Evolutionary conservation across 1,140 invertebrate genomes (phyloP), one percentile per base, ranked within the genome.

Genomic region (Euura lappo): DNA sequence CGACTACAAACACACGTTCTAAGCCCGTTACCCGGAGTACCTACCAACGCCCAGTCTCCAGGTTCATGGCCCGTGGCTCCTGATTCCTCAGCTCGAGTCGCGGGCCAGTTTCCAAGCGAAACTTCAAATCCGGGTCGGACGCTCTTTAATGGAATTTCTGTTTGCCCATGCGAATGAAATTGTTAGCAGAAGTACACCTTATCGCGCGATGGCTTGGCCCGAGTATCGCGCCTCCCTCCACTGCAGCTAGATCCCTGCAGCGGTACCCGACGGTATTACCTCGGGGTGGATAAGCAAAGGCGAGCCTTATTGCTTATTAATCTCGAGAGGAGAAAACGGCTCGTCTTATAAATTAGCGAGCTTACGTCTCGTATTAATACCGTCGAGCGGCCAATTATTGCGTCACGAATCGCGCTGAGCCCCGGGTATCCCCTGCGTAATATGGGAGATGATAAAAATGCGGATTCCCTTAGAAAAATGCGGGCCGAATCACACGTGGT

Each of bases 131-230:
- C 51, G 51, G 51, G 51, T 60, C 51, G 51, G 51, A 60, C 51
- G 51, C 51, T 60, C 51, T 60, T 60, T 60, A 60, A 60, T 60
- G 51, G 51, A 60, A 60, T 60, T 60, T 60, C 51, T 60, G 51
- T 60, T n/a, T 60, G 51, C 13, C 51, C 51, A 60, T 60, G 51
- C 51, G 51, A 6, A 60, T 60, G 51, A 60, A 60, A 60, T 60
- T 60, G 51, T 60, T 60, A 6, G 51, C 51, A 60, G 51, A 60
- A 60, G 51, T 60, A 60, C 51, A n/a, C 13, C 51, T 60, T 60
- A 60, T 60, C 51, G 6, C 51, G 51, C 13, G 51, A 60, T 60
- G 13, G 51, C 51, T 60, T 51, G 10, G 51, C 10, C 8, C 51
- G 51, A 60, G 51, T 60, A 60, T 60, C 51, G 51, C 10, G 51